Evolutionary conservation across 2,113 vertebrate species (phyloP), one percentile per base, ranked within the genome.

Genomic region (Zeus faber): DNA sequence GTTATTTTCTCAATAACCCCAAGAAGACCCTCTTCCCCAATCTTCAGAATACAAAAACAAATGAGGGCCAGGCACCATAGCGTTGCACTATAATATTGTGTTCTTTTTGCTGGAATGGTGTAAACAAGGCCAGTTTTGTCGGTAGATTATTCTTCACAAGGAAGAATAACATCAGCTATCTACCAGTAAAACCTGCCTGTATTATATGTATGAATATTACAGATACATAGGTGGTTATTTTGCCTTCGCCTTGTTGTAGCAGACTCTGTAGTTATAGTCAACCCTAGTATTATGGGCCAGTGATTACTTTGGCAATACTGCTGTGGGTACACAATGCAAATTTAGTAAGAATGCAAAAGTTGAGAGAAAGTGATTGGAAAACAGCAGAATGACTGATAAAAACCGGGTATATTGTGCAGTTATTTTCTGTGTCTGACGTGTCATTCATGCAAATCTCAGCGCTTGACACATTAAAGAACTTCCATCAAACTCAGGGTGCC

Each of bases 211-310:
- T 58, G 63, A 67, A 62, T 74, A 56, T 77, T 61, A 65, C 61
- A 67, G 58, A 70, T 49, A 49, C 52, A 62, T 50, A n/a, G n/a
- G 29, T 31, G 68, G 52, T 50, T 66, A 69, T 60, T 70, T 70
- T 68, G 62, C 20, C 53, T 5, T 20, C 47, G 68, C 54, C 52
- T 59, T 55, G 41, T 56, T 54, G 51, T 46, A 48, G 60, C 61
- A 54, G 49, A 46, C 47, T 2, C 40, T 62, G 58, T 79, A 76
- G 80, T 82, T 77, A 78, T 75, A 82, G 54, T 44, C 67, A 54
- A 48, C 68, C 67, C 70, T 23, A 14, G 52, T 52, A 40, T 59
- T 63, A 61, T 57, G 43, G n/a, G 22, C 56, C 58, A 41, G 56
- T 62, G 67, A 79, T 75, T 48, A 70, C 69, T 61, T 63, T 61